Conservation (phyloP, 2,888 invertebrate species). For the Agrotis ipsilon region DNA sequence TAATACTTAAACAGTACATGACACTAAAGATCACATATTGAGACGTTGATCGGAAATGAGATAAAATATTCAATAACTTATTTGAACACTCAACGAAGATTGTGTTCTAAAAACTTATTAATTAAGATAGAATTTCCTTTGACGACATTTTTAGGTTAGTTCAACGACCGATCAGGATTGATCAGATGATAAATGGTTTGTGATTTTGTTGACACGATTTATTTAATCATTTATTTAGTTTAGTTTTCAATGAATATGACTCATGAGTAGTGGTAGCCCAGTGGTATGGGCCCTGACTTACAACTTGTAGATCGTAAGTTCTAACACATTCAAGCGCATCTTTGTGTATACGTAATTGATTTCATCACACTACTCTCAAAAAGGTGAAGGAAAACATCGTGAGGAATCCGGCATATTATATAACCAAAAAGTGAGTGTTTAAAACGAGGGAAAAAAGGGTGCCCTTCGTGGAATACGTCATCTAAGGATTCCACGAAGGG, state of each 20-base stretch:
- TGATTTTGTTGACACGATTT: background rate
- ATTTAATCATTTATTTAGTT: conserved; percentile 16
- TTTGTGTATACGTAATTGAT: too few relatives aligned
- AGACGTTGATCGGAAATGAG: conserved; percentile 28
- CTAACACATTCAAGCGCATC: too few relatives aligned
- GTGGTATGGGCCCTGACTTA: too few relatives aligned
- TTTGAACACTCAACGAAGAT: conserved; percentile 5
- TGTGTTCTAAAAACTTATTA: background rate
- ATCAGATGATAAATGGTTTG: conserved; percentile 38
- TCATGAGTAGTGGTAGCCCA: background rate
- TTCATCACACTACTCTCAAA: too few relatives aligned
- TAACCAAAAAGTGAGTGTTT: too few relatives aligned
- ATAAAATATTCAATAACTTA: conserved; percentile 13
- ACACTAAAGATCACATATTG: conserved; percentile 18
- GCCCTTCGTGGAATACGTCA: too few relatives aligned
- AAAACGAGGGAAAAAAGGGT: too few relatives aligned
- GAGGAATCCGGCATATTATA: too few relatives aligned
- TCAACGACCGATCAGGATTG: conserved; percentile 40
- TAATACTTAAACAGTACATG: background rate
- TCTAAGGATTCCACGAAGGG: too few relatives aligned
- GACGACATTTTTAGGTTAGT: conserved; percentile 39
- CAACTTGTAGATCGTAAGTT: too few relatives aligned
- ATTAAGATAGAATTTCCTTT: conserved; percentile 20
- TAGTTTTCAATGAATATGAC: background rate
- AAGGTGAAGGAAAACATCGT: too few relatives aligned